These are phyloP conservation scores for Calvadosia cruxmelitensis DNA, from an alignment of 30 jellyfish, hydroid and myxozoan species.

Conservation along the genomic window DNA sequence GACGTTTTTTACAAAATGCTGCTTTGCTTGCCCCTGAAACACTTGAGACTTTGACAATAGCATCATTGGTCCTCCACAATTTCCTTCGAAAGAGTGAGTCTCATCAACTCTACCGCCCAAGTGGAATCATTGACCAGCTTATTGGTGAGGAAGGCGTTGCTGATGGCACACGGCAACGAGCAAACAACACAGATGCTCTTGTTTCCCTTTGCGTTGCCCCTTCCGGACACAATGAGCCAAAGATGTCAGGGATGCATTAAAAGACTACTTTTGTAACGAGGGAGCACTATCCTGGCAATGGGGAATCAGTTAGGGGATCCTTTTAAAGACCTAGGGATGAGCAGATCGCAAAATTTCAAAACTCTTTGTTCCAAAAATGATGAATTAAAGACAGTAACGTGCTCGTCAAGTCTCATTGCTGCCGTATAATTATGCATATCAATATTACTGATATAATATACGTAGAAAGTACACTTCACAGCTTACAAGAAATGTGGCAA, in stretches of 20 bases:
- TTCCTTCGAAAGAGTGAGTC: constrained; percentile 18
- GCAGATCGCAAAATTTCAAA: no score
- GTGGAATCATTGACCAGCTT: constrained; percentile 31
- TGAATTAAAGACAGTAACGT: no score
- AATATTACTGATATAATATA: no score
- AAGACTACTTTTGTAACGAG: constrained; percentile 36
- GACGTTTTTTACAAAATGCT: constrained; percentile 3
- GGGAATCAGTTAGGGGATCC: no score
- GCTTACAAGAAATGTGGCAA: no score
- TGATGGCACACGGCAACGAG: background rate
- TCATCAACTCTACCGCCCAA: constrained; percentile 24
- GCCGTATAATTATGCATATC: no score
- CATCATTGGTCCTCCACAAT: constrained; percentile 18
- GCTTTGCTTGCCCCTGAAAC: constrained; percentile 5
- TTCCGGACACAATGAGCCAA: constrained; percentile 44
- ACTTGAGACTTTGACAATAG: background rate
- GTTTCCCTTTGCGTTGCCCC: background rate
- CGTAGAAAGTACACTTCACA: no score
- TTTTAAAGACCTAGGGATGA: no score
- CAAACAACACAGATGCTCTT: no score
- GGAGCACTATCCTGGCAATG: constrained; percentile 75
- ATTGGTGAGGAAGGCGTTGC: no score
- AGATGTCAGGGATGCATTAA: constrained; percentile 24
- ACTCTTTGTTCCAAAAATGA: no score
- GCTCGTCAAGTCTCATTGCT: no score